These are phyloP conservation scores for Coremacera marginata DNA, from an alignment of 2,888 invertebrate genomes.

Conservation along the genomic window DNA sequence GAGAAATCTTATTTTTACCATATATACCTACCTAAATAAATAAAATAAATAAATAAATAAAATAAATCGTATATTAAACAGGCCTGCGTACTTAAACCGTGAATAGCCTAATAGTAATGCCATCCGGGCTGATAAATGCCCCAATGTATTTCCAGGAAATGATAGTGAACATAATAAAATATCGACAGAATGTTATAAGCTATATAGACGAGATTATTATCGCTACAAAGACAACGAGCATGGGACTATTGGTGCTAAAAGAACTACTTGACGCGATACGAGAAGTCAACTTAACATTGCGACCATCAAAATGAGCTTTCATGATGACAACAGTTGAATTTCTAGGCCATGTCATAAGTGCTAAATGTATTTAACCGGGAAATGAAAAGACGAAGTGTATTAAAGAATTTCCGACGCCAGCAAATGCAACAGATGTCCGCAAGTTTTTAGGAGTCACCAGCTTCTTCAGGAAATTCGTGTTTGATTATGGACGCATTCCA, in stretches of 20 bases:
- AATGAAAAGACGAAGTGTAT: slow-evolving; percentile 41
- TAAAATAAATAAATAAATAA: no score
- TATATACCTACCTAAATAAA: no score
- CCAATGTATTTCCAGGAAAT: slow-evolving; percentile 57
- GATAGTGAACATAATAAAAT: not conserved
- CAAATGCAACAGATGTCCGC: slow-evolving; percentile 39
- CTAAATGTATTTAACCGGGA: slow-evolving; percentile 40
- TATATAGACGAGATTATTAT: slow-evolving; percentile 43
- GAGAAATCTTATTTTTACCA: no score
- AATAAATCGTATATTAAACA: no score
- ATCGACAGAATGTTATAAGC: not conserved
- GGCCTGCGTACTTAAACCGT: no score
- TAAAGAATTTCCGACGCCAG: slow-evolving; percentile 37
- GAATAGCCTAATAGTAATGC: no score
- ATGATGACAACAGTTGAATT: slow-evolving; percentile 36
- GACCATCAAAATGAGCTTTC: slow-evolving; percentile 36
- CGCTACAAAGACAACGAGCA: slow-evolving; percentile 15
- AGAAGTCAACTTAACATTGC: slow-evolving; percentile 35
- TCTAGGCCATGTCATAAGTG: slow-evolving; percentile 36
- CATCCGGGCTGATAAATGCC: slow-evolving; percentile 61
- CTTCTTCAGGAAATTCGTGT: slow-evolving; percentile 44
- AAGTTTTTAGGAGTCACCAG: slow-evolving; percentile 43
- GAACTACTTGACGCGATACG: slow-evolving; percentile 28
- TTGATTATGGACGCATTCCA: slow-evolving; percentile 34
- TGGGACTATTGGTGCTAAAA: slow-evolving; percentile 12